Conservation (phyloP, 2,888 invertebrate genomes). For the Hirtodrosophila trivittata region DNA sequence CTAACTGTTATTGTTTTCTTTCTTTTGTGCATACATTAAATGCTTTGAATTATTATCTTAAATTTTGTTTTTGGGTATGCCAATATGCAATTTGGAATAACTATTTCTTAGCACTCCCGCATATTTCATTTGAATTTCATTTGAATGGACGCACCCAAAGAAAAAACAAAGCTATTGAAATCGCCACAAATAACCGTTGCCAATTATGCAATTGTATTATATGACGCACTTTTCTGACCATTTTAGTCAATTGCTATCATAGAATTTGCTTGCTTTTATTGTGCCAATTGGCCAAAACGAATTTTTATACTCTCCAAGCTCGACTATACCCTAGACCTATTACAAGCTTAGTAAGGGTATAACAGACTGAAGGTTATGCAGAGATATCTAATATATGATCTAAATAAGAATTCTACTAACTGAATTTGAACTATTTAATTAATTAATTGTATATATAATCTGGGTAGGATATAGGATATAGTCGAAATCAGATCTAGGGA, state of each 20-base stretch:
- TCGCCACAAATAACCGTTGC: neutral
- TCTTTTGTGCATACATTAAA: too few species aligned
- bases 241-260: constrained; percentile 13
- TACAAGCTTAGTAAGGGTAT: too few species aligned
- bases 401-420: too few species aligned
- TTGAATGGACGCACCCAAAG: neutral
- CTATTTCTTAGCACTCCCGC: neutral
- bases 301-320: constrained; percentile 22
- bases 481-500: too few species aligned
- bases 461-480: too few species aligned
- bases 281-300: constrained; percentile 28
- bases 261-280: constrained; percentile 13
- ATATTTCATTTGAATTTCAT: neutral
- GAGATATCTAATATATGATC: too few species aligned
- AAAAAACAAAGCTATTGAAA: neutral
- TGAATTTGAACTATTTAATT: too few species aligned
- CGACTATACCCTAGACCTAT: neutral
- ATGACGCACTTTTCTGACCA: constrained; percentile 7
- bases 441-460: too few species aligned
- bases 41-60: too few species aligned
- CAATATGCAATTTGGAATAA: neutral
- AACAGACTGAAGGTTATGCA: too few species aligned
- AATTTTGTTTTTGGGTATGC: too few species aligned
- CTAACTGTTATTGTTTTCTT: too few species aligned
- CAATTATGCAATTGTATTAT: constrained; percentile 16